phyloP scores from a whole-genome alignment of 2,888 invertebrate genomes.

The Tuberolachnus salignus region DNA sequence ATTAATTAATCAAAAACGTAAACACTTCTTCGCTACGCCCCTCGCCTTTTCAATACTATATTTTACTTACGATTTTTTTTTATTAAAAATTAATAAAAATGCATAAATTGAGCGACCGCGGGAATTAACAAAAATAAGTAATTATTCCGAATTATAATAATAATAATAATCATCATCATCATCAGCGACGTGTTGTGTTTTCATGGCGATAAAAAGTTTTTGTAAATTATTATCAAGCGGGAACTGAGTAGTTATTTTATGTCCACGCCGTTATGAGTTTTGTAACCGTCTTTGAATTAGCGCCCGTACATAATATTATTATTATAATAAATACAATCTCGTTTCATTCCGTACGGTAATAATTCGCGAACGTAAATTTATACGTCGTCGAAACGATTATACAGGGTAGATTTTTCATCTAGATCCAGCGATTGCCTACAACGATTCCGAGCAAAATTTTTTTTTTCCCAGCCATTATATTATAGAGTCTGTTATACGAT shows the following conservation, averaged over 20 bases:
- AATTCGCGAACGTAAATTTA: too few species aligned
- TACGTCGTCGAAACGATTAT: too few species aligned
- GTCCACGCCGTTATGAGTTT: background rate
- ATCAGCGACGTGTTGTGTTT: background rate
- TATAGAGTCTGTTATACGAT: too few species aligned
- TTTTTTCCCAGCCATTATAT: too few species aligned
- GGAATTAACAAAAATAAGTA: background rate
- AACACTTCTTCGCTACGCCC: background rate
- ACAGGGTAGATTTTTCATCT: too few species aligned
- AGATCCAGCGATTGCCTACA: too few species aligned
- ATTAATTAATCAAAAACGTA: slow-evolving; percentile 10
- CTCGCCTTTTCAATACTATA: background rate
- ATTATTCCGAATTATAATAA: background rate
- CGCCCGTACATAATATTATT: too few species aligned
- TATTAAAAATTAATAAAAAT: background rate
- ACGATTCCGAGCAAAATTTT: too few species aligned
- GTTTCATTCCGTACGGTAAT: too few species aligned
- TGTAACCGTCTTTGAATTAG: background rate
- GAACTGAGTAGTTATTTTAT: background rate
- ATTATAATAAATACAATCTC: too few species aligned
- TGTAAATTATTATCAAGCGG: background rate
- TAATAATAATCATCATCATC: too few species aligned
- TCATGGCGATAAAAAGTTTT: background rate
- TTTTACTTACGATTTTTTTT: background rate
- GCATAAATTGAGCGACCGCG: background rate